Evolutionary conservation across 2,113 vertebrate genomes (phyloP).

Genomic region (Rallus limicola): DNA sequence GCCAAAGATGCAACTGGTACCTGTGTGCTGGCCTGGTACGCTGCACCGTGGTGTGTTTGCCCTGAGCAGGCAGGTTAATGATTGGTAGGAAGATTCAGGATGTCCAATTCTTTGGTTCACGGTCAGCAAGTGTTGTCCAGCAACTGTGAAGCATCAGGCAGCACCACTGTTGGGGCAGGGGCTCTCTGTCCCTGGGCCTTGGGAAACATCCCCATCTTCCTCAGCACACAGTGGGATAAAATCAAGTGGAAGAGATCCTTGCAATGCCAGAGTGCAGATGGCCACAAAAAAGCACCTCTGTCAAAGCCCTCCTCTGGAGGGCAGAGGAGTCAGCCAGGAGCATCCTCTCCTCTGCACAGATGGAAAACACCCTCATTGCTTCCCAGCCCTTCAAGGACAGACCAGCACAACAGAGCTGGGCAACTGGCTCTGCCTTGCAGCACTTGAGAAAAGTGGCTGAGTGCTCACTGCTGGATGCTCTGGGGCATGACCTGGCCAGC

Average conservation of each 20-base stretch:
- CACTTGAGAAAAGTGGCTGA: not conserved
- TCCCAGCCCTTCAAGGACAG: not conserved
- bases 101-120: not conserved
- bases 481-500: not conserved
- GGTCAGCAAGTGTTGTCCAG: not conserved
- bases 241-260: not conserved
- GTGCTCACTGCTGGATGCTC: not conserved
- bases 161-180: not conserved
- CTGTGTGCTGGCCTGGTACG: not conserved
- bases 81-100: not conserved
- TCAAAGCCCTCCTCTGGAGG: too few relatives aligned
- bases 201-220: not conserved
- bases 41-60: not conserved
- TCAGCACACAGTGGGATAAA: not conserved
- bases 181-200: not conserved
- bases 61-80: not conserved
- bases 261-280: not conserved
- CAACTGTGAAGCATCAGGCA: not conserved
- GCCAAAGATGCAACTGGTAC: not conserved
- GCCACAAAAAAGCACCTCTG: not conserved
- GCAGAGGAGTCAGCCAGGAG: not conserved
- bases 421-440: fast-evolving
- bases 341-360: not conserved
- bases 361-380: not conserved
- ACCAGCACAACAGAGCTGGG: not conserved